Conservation (phyloP, 2,113 vertebrate genomes). For the Pomatostomus ruficeps region DNA sequence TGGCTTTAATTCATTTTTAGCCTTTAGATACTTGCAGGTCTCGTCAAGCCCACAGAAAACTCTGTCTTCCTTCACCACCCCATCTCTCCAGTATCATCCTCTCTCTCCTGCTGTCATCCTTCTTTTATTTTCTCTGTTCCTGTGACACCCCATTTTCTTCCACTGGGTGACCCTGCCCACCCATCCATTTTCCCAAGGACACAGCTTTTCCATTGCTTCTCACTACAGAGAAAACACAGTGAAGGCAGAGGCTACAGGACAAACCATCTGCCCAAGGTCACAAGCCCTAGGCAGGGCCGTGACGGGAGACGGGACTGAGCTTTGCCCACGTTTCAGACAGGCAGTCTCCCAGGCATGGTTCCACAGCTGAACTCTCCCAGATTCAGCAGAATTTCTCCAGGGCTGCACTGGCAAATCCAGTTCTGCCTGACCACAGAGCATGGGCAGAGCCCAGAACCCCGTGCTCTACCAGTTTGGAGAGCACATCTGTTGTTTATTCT, state of each 20-base stretch:
- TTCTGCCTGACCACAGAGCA: background rate
- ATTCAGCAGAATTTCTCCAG: background rate
- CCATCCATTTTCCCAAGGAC: background rate
- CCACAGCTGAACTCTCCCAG: background rate
- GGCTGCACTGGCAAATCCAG: background rate
- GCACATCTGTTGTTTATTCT: background rate
- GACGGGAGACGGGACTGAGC: background rate
- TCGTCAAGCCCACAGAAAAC: background rate
- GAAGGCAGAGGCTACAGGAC: background rate
- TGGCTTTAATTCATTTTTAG: background rate
- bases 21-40: background rate
- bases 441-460: background rate
- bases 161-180: background rate
- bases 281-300: rapidly evolving
- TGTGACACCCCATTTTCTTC: background rate
- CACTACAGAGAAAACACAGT: background rate
- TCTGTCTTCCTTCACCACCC: background rate
- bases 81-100: background rate
- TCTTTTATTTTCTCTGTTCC: background rate
- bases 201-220: background rate
- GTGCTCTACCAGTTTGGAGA: background rate
- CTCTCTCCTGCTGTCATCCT: background rate
- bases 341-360: background rate
- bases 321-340: background rate
- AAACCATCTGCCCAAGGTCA: background rate